Base-by-base conservation (phyloP, 2,113 vertebrate species). In the Seriola quinqueradiata region DNA sequence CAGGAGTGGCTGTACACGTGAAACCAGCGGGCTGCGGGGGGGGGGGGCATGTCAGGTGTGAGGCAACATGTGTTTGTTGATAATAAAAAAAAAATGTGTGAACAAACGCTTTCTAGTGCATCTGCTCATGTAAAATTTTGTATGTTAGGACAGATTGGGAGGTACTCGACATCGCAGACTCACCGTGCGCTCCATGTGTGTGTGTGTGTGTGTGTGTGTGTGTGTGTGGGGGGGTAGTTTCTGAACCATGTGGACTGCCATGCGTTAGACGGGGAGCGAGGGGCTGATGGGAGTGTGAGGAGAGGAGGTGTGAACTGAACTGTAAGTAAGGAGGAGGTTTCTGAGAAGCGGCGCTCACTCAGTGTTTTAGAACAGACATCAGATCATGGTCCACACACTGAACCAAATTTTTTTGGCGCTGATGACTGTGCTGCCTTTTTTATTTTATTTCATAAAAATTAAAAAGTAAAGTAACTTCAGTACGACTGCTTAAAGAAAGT, bases 1-100 rank as follows among this genome's bases (percentile, higher is more conserved):
- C 11, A 28, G 81, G 81, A 42, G 86, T 84, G 87, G 84, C 73
- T 65, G 80, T 82, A 80, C 93, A 94, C 90, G 92, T 92, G 91
- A 73, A 81, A 72, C 60, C 81, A 64, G 61, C 71, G 46, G 84
- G 76, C 77, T 44, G 76, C 25, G 28, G 28, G 28, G 28, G 28
- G 17, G 28, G 9, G 71, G 74, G 79, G 88, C 75, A n/a, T 88
- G 87, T 66, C 77, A 8, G 3, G 77, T 67, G 75, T 77, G 87
- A 77, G n/a, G 75, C 83, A 83, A 91, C 94, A 88, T 91, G 93
- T 93, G 90, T 83, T 86, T 68, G 12, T 32, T 3, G 23, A 0
- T 40, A 44, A 28, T 28, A 66, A 34, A 8, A 38, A 50, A 70
- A 44, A 63, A 74, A 76, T 70, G 75, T 73, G 63, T 44, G 42